Conservation (phyloP, 2,797 vertebrate species). For the Mionectes olivaceus region DNA sequence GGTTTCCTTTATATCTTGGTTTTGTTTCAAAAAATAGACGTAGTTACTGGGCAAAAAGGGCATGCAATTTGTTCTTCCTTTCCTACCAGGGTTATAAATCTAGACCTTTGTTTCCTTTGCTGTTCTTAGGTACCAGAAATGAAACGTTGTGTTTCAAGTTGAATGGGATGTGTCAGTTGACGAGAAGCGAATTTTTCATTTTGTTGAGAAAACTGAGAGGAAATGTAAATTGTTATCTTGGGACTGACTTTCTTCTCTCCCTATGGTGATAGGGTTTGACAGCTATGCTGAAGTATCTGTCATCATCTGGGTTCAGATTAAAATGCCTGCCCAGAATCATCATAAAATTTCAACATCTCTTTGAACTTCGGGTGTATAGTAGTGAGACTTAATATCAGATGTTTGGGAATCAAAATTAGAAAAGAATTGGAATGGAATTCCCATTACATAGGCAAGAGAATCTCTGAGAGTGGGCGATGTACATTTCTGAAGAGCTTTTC, state of each 20-base stretch:
- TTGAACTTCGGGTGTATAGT: background rate
- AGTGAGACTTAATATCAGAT: background rate
- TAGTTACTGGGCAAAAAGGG: background rate
- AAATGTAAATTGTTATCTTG: background rate
- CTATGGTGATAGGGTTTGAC: background rate
- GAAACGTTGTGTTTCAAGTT: slow-evolving; percentile 14
- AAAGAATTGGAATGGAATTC: background rate
- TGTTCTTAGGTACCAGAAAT: background rate
- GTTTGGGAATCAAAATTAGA: background rate
- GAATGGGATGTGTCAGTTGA: background rate
- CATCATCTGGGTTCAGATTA: background rate
- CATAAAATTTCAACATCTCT: background rate
- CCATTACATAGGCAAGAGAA: background rate
- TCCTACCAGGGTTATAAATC: background rate
- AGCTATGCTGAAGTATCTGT: background rate
- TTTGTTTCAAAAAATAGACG: background rate
- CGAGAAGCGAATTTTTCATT: background rate
- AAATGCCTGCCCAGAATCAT: background rate
- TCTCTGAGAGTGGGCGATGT: background rate
- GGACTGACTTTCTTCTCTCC: background rate
- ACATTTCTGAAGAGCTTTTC: background rate
- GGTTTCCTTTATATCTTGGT: background rate
- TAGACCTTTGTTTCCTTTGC: background rate
- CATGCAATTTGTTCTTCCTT: background rate
- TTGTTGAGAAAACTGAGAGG: background rate